Evolutionary conservation across 2,888 invertebrate species (phyloP).

Genomic region (Beris chalybata): DNA sequence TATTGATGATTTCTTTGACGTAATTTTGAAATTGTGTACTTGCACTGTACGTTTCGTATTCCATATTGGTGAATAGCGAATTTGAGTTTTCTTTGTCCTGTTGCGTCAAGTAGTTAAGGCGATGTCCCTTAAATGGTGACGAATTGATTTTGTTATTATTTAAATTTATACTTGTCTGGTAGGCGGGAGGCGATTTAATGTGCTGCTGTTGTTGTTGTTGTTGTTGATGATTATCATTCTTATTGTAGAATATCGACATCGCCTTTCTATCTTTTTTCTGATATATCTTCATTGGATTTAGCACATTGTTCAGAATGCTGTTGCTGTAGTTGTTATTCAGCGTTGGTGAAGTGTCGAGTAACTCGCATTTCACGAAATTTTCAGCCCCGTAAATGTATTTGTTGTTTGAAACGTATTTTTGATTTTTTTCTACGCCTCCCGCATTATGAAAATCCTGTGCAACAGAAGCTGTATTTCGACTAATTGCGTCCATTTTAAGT

Average conservation of each 20-base stretch:
- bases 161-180: conserved; percentile 38
- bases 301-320: conserved; percentile 18
- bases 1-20: conserved; percentile 55
- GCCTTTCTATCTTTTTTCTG: conserved; percentile 15
- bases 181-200: conserved; percentile 58
- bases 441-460: conserved; percentile 67
- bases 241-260: conserved; percentile 19
- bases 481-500: conserved; percentile 57
- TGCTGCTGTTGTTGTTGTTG: conserved; percentile 48
- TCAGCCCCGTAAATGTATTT: conserved; percentile 12
- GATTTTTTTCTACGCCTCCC: conserved; percentile 57
- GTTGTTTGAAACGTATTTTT: conserved; percentile 14
- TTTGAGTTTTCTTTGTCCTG: conserved; percentile 44
- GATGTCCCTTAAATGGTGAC: conserved; percentile 40
- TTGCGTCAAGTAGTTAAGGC: conserved; percentile 35
- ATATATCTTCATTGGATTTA: conserved; percentile 10
- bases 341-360: not conserved
- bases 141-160: conserved; percentile 40
- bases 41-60: conserved; percentile 54
- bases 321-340: conserved; percentile 45
- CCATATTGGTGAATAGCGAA: conserved; percentile 53
- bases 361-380: conserved; percentile 13
- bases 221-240: conserved; percentile 39
- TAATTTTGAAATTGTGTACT: conserved; percentile 56
- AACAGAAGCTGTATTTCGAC: conserved; percentile 58